Evolutionary conservation across 2,797 vertebrate genomes (phyloP), one percentile per base, ranked within the genome.

Genomic region (Aphelocoma californica): DNA sequence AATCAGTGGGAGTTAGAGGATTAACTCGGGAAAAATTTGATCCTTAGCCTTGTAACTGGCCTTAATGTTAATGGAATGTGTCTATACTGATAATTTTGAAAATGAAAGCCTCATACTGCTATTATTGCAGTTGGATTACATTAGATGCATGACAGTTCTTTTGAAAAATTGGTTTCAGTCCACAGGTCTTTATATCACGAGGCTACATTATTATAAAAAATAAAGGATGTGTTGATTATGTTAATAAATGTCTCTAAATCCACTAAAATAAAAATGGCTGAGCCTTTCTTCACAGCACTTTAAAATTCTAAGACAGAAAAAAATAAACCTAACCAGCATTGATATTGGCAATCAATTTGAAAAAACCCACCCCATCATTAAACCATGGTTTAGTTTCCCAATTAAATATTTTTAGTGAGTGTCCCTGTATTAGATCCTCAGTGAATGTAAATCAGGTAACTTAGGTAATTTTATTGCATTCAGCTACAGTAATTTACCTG

Each of bases 151-250:
- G 38, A 74, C 50, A 88, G 26, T 85, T 82, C 51, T 85, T 95
- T 88, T 38, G 23, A 93, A 94, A 92, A 92, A 70, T 13, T 57
- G 6, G 23, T 79, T 97, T 96, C 53, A 86, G 67, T 92, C 94
- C 69, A 84, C 86, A 95, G 50, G 75, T 67, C 42, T 93, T 81
- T 74, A 70, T 45, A 93, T 36, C 48, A 50, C 47, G 20, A 86
- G 32, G 47, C 81, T 74, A 86, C 57, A 90, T 65, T 62, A 54
- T 72, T 86, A 93, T 45, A 62, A 83, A 83, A 92, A 65, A 89
- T 12, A 93, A 83, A 90, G 32, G 48, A 32, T 19, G 29, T 64
- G 36, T 74, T 94, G 24, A 81, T 81, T 66, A 86, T 54, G 14
- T 74, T 85, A 42, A 75, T 57, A 81, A 84, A 81, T 7, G 31